Conservation (phyloP, 2,888 invertebrate species). For the Beris morrisii region DNA sequence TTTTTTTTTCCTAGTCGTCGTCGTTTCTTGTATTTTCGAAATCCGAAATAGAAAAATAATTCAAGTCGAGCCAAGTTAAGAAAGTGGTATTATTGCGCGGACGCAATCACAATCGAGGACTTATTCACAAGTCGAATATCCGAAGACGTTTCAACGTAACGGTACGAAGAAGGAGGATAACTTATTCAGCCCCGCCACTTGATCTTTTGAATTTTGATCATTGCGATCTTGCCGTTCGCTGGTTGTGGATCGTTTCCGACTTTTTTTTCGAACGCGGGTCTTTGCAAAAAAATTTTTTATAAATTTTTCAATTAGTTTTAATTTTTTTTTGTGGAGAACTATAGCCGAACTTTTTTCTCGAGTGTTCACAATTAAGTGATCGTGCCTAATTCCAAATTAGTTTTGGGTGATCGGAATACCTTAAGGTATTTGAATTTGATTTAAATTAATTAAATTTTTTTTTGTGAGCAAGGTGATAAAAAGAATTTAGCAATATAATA, state of each 20-base stretch:
- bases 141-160: conserved; percentile 15
- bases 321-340: conserved; percentile 6
- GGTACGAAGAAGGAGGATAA: conserved; percentile 31
- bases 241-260: conserved; percentile 47
- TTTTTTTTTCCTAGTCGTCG: not conserved
- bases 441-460: too few relatives aligned
- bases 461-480: too few relatives aligned
- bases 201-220: conserved; percentile 43
- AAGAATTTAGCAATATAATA: too few relatives aligned
- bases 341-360: too few relatives aligned
- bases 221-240: conserved; percentile 56
- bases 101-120: conserved; percentile 1
- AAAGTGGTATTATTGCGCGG: conserved; percentile 19
- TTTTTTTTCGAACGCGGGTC: conserved; percentile 12
- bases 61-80: conserved; percentile 9
- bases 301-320: conserved; percentile 34
- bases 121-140: conserved; percentile 6
- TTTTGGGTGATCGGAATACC: too few relatives aligned
- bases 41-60: conserved; percentile 21
- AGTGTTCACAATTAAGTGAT: too few relatives aligned
- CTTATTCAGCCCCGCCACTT: conserved; percentile 32
- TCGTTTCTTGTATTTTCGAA: conserved; percentile 9
- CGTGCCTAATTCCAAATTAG: too few relatives aligned
- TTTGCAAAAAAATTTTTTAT: conserved; percentile 12
- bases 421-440: too few relatives aligned